Evolutionary conservation across 2,797 vertebrate genomes (phyloP).

Genomic region (Hozukius guyotensis): DNA sequence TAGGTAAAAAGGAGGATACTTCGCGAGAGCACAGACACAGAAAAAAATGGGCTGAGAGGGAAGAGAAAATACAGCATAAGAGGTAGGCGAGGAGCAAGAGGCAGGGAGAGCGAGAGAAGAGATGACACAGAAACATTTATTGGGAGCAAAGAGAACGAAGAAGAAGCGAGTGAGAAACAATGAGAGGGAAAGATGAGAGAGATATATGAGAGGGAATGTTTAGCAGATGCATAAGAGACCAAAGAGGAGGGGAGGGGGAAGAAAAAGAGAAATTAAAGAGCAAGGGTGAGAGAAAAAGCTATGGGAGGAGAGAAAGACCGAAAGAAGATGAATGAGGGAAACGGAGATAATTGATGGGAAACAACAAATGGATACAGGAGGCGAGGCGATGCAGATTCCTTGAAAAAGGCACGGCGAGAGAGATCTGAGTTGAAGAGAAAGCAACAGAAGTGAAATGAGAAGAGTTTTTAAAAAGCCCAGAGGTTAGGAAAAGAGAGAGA

Average conservation of each 20-base stretch:
- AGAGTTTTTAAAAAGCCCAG: constrained; percentile 11
- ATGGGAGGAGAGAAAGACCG: not conserved
- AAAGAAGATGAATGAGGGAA: constrained; percentile 22
- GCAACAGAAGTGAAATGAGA: not conserved
- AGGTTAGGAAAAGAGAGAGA: not conserved
- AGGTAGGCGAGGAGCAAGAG: not conserved
- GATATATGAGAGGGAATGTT: constrained; percentile 26
- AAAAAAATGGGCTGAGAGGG: not conserved
- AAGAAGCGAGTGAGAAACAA: constrained; percentile 11
- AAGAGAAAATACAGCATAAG: not conserved
- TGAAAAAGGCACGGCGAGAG: not conserved
- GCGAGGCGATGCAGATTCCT: not conserved
- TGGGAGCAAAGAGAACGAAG: constrained; percentile 12
- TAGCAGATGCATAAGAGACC: constrained; percentile 9
- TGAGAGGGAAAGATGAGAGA: constrained; percentile 18
- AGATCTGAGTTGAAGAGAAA: not conserved
- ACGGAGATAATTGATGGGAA: constrained; percentile 44
- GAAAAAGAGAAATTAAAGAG: constrained; percentile 4
- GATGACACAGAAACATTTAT: constrained; percentile 36
- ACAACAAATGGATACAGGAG: constrained; percentile 35
- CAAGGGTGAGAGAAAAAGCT: not conserved
- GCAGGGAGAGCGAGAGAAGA: not conserved
- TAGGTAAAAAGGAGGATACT: constrained; percentile 1
- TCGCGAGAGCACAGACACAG: not conserved
- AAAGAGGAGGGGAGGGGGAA: constrained; percentile 1